Evolutionary conservation across 1,140 invertebrate species (phyloP), one percentile per base, ranked within the genome.

Genomic region (Drosophila littoralis): DNA sequence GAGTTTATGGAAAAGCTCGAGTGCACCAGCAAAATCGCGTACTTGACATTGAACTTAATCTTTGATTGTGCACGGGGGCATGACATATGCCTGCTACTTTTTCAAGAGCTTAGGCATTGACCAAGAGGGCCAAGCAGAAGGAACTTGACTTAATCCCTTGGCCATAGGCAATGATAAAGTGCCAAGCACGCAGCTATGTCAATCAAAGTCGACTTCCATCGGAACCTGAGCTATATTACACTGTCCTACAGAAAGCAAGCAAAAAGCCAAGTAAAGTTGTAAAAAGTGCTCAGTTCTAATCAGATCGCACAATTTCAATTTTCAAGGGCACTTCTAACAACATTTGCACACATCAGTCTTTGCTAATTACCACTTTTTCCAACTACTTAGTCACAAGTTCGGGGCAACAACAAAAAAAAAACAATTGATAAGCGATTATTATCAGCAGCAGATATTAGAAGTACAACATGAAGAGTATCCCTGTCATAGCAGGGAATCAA

Each of bases 81-180:
- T 38, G 12, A 22, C n/a, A n/a, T 22, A 42, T 9, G 51, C 36
- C 60, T 61, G 46, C 6, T 7, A 61, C 28, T 68, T 63, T 36
- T 2, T 65, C 40, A 22, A 57, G 40, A 48, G 28, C 15, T 15
- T 36, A 42, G 32, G 5, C 38, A 35, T 48, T 71, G 12, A 57
- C 22, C 32, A 66, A 45, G 22, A 35, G 15, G 13, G 10, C 13
- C 15, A 50, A 38, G 17, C 51, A 9, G 13, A 13, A 7, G 32
- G 1, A 15, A 66, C 61, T 43, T 42, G 36, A 50, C 4, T 48
- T 65, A 71, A 71, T 65, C 51, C 33, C 51, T 8, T 22, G n/a
- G 9, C 61, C 51, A 17, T 48, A 40, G 36, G 28, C 58, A 9
- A 6, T 32, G 12, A 35, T 36, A 15, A 43, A 43, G 17, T 5